phyloP scores from a whole-genome alignment of 2,113 vertebrate species.

The Puffinus mauretanicus region DNA sequence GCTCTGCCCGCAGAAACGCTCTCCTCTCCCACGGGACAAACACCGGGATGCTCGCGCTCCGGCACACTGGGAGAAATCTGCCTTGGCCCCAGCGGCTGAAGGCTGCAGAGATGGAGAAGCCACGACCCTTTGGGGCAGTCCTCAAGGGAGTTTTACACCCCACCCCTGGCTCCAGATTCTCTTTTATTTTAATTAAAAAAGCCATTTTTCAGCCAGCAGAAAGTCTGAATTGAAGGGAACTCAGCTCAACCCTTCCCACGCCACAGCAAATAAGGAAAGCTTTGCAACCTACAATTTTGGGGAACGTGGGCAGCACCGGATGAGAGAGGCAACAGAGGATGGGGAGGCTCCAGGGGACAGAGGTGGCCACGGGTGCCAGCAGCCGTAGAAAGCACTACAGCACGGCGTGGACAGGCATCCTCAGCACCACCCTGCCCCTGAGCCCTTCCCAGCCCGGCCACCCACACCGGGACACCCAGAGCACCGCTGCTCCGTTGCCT shows the following conservation, averaged over 20 bases:
- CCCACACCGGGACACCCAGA: background rate
- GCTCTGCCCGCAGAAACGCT: background rate
- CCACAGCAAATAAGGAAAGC: background rate
- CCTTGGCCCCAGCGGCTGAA: background rate
- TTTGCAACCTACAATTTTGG: background rate
- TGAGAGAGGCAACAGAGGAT: background rate
- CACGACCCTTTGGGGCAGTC: background rate
- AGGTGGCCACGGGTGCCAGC: accelerated
- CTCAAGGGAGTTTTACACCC: background rate
- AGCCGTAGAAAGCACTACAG: background rate
- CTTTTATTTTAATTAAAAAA: background rate
- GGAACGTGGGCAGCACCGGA: background rate
- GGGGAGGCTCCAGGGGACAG: background rate
- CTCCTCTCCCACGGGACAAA: background rate
- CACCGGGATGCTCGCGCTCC: accelerated
- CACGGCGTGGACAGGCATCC: accelerated
- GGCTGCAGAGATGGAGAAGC: background rate
- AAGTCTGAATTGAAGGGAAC: background rate
- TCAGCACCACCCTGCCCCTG: background rate
- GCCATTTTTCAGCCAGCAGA: background rate
- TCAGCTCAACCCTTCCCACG: background rate
- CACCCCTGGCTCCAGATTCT: background rate
- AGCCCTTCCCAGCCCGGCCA: background rate
- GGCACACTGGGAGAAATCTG: accelerated
- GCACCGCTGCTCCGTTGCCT: background rate